Conservation (phyloP, 92 coral and sea anemone species). For the Metridium senile region DNA sequence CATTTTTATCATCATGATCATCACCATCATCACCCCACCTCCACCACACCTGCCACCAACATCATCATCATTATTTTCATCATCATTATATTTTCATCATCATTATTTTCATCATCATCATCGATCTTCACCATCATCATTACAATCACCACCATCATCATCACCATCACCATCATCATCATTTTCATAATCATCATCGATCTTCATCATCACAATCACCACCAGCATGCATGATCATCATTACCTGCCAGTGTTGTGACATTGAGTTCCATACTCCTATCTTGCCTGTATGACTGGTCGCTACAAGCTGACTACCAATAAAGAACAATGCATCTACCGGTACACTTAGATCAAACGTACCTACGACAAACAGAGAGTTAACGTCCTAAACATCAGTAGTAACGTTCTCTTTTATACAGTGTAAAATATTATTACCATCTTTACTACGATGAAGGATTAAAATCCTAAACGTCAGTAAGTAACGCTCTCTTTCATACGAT, state of each 20-base stretch:
- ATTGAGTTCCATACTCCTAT: slow-evolving; percentile 99
- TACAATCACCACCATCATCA: not conserved
- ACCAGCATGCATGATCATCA: not conserved
- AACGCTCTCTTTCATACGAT: too few species aligned
- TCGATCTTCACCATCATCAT: not conserved
- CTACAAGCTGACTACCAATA: slow-evolving; percentile 95
- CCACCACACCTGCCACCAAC: not conserved
- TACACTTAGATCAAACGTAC: slow-evolving; percentile 88
- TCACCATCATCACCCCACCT: not conserved
- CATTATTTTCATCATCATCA: not conserved
- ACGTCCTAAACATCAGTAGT: too few species aligned
- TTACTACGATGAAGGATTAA: too few species aligned
- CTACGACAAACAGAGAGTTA: too few species aligned
- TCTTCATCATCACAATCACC: not conserved
- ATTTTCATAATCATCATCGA: not conserved
- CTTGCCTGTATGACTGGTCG: slow-evolving; percentile 96
- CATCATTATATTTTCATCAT: not conserved
- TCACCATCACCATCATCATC: not conserved
- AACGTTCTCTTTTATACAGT: too few species aligned
- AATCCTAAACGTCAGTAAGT: too few species aligned
- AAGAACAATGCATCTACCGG: slow-evolving; percentile 93
- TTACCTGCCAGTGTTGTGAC: slow-evolving; percentile 99
- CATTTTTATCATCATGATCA: not conserved
- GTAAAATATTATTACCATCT: too few species aligned
- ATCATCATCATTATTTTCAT: not conserved